Base-by-base conservation (phyloP, 2,888 invertebrate species). In the Epiblema foenella region DNA sequence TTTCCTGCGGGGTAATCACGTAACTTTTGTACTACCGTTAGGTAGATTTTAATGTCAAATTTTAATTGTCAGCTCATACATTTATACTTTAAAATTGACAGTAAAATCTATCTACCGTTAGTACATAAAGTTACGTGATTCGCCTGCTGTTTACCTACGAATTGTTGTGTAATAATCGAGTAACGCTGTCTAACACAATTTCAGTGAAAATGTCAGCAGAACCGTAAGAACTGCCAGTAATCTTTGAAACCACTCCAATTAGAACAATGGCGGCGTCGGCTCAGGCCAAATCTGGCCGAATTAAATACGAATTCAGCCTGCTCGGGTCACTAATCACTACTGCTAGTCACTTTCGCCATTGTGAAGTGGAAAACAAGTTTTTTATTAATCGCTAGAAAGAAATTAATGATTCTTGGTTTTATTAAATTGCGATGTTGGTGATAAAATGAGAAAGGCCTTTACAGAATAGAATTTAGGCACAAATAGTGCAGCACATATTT, bases 251-350 rank as follows among this genome's bases (percentile, higher is more conserved):
- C 62, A 62, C 76, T 76, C 72, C 75, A 76, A 77, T 76, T 76
- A 77, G 70, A 74, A 75, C 69, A 69, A 77, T 75, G 75, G 73
- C 75, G 64, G 66, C 54, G 69, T 56, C 56, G 76, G 72, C 76
- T 74, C 72, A 64, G 70, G 65, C 62, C 46, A 75, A 76, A 77
- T 74, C 75, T 75, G 57, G 62, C 62, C 73, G 73, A 78, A 77
- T 82, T 79, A 78, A 82, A 79, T 80, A 81, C 77, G 79, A 77
- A 75, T 82, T 79, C 67, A 70, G 75, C 77, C 73, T 57, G 70
- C 69, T 64, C 72, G 73, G 75, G 74, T 78, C 79, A 77, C 75
- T 77, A 62, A 67, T 67, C 71, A 71, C 66, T 64, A 66, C 54
- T 17, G 15, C 56, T 62, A 54, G 60, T 71, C 66, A 71, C 56